Evolutionary conservation across 2,113 vertebrate genomes (phyloP), one percentile per base, ranked within the genome.

Genomic region (Nycticryphes semicollaris): DNA sequence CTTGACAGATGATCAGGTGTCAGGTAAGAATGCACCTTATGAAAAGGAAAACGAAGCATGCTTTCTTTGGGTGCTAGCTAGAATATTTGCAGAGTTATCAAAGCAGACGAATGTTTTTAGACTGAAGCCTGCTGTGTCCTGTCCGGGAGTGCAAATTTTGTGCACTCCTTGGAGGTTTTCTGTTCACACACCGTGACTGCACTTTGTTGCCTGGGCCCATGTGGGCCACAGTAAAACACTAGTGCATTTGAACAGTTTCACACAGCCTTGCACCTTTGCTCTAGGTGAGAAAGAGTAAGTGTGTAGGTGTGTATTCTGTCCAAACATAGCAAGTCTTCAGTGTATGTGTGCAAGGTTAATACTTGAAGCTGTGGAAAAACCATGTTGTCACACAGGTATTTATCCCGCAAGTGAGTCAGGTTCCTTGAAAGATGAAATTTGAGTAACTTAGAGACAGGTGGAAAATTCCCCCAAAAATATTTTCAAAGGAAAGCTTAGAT

Each of bases 1-100:
- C 87, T 97, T 99, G 96, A 98, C 98, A 75, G 99, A 99, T 96
- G 99, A 99, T 96, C 99, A 99, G 93, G 98, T 98, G 95, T 98
- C 98, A 97, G 99, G 99, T 99, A 98, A 92, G 98, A 93, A 56
- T n/a, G 68, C 0, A 15, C 35, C 75, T 91, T 70, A 37, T 1
- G 54, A 68, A 91, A 90, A 87, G 39, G 47, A 78, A 74, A 75
- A 43, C 56, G 54, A 70, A 85, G 39, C 22, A 37, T 91, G n/a
- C 41, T 87, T n/a, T 33, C 57, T 94, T 89, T 60, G n/a, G 7
- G 11, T 67, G 28, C 66, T 81, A 90, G 41, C 10, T 69, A 43
- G 45, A 83, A 31, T 85, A 73, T 73, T 86, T 92, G 37, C 45
- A 79, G 39, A 77, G 57, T 74, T 70, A 39, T 28, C 12, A 64